Conservation (phyloP, 2,888 invertebrate species). For the Gortyna flavago region DNA sequence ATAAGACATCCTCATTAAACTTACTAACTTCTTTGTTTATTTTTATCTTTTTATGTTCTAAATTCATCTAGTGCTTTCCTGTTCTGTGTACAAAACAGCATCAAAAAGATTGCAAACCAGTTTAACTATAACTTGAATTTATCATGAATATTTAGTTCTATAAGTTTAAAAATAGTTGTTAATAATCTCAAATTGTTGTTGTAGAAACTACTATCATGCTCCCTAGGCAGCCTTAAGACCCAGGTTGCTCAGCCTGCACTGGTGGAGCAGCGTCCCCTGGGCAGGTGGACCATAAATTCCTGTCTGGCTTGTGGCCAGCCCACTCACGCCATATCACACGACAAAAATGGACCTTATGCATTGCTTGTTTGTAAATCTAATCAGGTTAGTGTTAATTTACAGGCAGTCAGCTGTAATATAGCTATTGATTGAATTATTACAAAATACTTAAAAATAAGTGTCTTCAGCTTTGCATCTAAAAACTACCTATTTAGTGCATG, state of each 20-base stretch:
- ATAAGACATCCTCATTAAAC: slow-evolving; percentile 3
- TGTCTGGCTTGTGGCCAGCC: slow-evolving; percentile 92
- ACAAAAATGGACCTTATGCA: slow-evolving; percentile 81
- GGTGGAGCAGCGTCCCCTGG: slow-evolving; percentile 89
- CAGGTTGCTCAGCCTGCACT: slow-evolving; percentile 90
- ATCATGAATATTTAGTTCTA: slow-evolving; percentile 44
- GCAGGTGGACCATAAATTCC: slow-evolving; percentile 91
- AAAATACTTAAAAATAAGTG: slow-evolving; percentile 23
- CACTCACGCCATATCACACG: slow-evolving; percentile 91
- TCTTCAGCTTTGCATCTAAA: slow-evolving; percentile 35
- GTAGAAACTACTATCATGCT: slow-evolving; percentile 89
- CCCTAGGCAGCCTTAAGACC: slow-evolving; percentile 86
- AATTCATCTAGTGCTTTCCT: slow-evolving; percentile 37
- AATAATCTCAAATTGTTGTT: slow-evolving; percentile 57
- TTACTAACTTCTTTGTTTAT: slow-evolving; percentile 22
- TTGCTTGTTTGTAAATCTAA: slow-evolving; percentile 90
- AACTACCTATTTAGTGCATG: slow-evolving; percentile 11
- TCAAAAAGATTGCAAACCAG: slow-evolving; percentile 49
- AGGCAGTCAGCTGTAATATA: slow-evolving; percentile 35
- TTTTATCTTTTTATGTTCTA: slow-evolving; percentile 16
- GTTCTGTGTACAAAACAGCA: slow-evolving; percentile 43
- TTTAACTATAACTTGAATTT: slow-evolving; percentile 36
- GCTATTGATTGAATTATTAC: slow-evolving; percentile 25
- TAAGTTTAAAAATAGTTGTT: slow-evolving; percentile 9
- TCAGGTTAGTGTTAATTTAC: slow-evolving; percentile 86